Percentiles rank a stretch among this genome's conserved stretches.
Conservation (phyloP, 1,140 invertebrate species). For the Lethocerus indicus region DNA sequence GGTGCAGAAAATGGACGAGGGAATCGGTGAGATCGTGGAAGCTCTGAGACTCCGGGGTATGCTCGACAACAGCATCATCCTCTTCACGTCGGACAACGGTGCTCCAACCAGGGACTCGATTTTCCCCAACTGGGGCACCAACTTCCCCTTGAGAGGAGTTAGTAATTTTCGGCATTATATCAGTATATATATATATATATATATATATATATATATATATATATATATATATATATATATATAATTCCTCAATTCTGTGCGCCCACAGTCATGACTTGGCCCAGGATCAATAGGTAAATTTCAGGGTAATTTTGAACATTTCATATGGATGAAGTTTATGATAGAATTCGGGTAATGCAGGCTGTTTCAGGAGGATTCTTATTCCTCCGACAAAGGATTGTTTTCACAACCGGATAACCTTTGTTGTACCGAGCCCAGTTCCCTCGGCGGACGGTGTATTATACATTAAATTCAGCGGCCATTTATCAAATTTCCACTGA, state of each 20-base stretch:
- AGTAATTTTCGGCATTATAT: conserved; percentile 15
- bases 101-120: conserved; percentile 32
- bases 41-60: conserved; percentile 37
- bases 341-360: too few species aligned
- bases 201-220: background rate
- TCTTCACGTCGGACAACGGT: conserved; percentile 46
- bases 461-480: too few species aligned
- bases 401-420: too few species aligned
- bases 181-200: background rate
- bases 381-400: too few species aligned
- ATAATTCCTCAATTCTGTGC: background rate
- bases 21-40: conserved; percentile 41
- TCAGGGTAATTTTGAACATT: too few species aligned
- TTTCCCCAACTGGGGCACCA: conserved; percentile 41
- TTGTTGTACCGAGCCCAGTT: too few species aligned
- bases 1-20: conserved; percentile 51
- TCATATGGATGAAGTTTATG: too few species aligned
- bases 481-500: too few species aligned
- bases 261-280: too few species aligned
- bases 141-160: conserved; percentile 47
- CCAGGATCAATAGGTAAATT: too few species aligned
- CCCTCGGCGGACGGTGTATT: too few species aligned
- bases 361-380: too few species aligned
- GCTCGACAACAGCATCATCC: conserved; percentile 37
- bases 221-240: background rate